These are phyloP conservation scores for Diplodus puntazzo DNA, from an alignment of 2,797 vertebrate genomes.

Conservation along the genomic window DNA sequence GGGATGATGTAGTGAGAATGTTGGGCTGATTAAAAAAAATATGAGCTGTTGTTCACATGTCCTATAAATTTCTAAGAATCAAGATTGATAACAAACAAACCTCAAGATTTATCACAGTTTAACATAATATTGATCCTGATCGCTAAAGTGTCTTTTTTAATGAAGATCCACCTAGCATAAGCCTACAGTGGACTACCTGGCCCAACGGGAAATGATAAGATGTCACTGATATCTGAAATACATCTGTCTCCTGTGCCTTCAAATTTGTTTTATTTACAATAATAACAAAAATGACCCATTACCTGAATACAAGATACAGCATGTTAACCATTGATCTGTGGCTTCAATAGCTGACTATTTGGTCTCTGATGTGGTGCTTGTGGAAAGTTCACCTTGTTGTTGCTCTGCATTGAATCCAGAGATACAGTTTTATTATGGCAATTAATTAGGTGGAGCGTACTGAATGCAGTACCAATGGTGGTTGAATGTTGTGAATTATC, in stretches of 20 bases:
- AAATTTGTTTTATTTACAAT: background rate
- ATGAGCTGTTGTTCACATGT: background rate
- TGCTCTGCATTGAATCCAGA: too few species aligned
- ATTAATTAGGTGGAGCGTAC: too few species aligned
- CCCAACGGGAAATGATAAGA: background rate
- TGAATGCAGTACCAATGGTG: too few species aligned
- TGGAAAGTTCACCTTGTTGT: background rate
- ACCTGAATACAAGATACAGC: background rate
- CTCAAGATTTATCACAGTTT: background rate
- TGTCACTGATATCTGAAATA: too few species aligned
- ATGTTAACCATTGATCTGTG: background rate
- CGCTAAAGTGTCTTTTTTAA: background rate
- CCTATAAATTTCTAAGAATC: slow-evolving; percentile 15
- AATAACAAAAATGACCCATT: background rate
- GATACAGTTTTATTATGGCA: too few species aligned
- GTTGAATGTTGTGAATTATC: too few species aligned
- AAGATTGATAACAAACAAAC: background rate
- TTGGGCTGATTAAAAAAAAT: background rate
- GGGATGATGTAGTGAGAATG: background rate
- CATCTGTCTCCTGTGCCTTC: background rate
- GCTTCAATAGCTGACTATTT: background rate
- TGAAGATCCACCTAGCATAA: background rate
- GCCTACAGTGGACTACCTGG: background rate
- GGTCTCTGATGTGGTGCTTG: background rate
- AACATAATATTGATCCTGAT: background rate